Conservation (phyloP, 2,888 invertebrate species). For the Erebia aethiops region DNA sequence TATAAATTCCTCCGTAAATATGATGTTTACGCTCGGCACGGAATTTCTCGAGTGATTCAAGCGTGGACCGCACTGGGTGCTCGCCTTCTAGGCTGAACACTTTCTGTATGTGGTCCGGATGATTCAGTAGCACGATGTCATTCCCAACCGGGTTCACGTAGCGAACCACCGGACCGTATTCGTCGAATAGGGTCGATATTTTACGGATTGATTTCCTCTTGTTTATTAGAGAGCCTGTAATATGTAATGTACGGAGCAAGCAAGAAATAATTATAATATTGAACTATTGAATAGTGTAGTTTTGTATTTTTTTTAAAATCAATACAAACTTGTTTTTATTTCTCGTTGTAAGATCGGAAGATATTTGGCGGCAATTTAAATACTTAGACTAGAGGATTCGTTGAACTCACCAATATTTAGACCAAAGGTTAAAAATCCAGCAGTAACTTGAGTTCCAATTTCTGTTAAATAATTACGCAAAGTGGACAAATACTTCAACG, state of each 20-base stretch:
- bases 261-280: no score
- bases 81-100: conserved; percentile 85
- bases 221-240: conserved; percentile 58
- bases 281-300: no score
- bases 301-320: no score
- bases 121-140: conserved; percentile 84
- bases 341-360: no score
- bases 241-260: neutral
- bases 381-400: neutral
- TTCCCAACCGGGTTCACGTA: conserved; percentile 85
- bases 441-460: conserved; percentile 84
- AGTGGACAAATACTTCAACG: conserved; percentile 82
- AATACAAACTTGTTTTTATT: no score
- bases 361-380: no score
- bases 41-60: conserved; percentile 86
- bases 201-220: conserved; percentile 59
- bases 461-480: conserved; percentile 84
- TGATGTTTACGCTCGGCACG: conserved; percentile 81
- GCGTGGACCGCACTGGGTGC: conserved; percentile 82
- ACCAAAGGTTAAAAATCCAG: conserved; percentile 74
- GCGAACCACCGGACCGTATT: conserved; percentile 86
- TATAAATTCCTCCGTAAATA: conserved; percentile 81
- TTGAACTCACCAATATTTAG: conserved; percentile 74
- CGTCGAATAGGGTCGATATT: conserved; percentile 67
- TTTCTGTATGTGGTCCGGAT: conserved; percentile 85